These are phyloP conservation scores for Dicentrarchus labrax DNA, from an alignment of 2,113 vertebrate species.

Conservation along the genomic window DNA sequence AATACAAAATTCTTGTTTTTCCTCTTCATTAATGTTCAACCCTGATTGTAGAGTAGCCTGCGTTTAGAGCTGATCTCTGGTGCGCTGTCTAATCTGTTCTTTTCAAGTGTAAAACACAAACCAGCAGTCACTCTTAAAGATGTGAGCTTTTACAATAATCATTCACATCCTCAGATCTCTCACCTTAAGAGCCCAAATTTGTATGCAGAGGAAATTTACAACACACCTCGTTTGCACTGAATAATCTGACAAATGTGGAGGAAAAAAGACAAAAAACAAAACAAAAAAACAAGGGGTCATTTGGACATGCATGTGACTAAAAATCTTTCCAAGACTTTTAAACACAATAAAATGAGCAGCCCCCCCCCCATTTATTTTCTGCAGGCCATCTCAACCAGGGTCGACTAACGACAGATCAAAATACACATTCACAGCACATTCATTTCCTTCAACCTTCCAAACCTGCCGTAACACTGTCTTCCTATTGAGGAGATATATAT, in stretches of 20 bases:
- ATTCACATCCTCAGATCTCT: neutral
- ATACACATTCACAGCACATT: conserved; percentile 65
- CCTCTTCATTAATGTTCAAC: conserved; percentile 49
- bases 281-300: neutral
- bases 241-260: conserved; percentile 29
- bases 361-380: neutral
- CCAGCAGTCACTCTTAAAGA: neutral
- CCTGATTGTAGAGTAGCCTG: conserved; percentile 63
- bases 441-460: conserved; percentile 47
- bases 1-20: conserved; percentile 73
- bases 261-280: neutral
- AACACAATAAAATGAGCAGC: conserved; percentile 3
- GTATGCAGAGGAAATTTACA: conserved; percentile 2
- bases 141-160: neutral
- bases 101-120: conserved; percentile 8
- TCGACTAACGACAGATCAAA: conserved; percentile 34
- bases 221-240: conserved; percentile 1
- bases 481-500: conserved; percentile 19
- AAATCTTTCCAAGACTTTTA: neutral
- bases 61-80: conserved; percentile 1
- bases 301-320: conserved; percentile 32
- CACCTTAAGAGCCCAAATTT: neutral
- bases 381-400: conserved; percentile 59
- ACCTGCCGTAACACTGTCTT: conserved; percentile 35
- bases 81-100: neutral